Evolutionary conservation across 2,113 vertebrate species (phyloP).

Genomic region (Phocoena phocoena): DNA sequence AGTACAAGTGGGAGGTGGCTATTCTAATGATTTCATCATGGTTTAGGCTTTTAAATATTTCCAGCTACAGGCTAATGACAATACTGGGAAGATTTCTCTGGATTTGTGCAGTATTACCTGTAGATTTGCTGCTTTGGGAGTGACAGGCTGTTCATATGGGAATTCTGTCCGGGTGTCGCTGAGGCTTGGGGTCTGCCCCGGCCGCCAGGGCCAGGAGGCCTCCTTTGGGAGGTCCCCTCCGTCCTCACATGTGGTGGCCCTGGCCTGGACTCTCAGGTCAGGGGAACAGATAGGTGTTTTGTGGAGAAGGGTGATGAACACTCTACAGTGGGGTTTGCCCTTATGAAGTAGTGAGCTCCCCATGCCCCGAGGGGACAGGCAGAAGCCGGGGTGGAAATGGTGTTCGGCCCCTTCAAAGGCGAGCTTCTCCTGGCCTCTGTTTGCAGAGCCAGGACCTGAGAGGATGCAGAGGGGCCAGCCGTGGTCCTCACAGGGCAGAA

Average conservation of each 20-base stretch:
- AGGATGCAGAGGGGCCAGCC: background rate
- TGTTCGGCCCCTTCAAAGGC: background rate
- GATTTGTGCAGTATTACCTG: background rate
- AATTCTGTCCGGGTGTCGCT: background rate
- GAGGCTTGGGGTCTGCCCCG: background rate
- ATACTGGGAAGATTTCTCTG: background rate
- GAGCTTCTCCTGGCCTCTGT: background rate
- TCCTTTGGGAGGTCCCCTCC: background rate
- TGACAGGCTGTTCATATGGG: background rate
- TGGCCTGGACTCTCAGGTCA: background rate
- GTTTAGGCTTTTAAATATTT: background rate
- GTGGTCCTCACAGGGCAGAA: background rate
- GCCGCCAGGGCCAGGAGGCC: background rate
- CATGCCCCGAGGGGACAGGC: too few species aligned
- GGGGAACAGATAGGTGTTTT: background rate
- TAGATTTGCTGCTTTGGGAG: background rate
- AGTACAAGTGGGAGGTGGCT: background rate
- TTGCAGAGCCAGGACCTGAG: background rate
- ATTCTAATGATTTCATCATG: background rate
- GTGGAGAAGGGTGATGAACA: background rate
- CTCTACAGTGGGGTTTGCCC: background rate
- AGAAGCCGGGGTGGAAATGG: background rate
- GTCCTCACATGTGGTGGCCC: background rate
- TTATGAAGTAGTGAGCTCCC: background rate
- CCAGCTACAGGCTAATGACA: background rate